Evolutionary conservation across 2,797 vertebrate species (phyloP).

Genomic region (Fratercula arctica): DNA sequence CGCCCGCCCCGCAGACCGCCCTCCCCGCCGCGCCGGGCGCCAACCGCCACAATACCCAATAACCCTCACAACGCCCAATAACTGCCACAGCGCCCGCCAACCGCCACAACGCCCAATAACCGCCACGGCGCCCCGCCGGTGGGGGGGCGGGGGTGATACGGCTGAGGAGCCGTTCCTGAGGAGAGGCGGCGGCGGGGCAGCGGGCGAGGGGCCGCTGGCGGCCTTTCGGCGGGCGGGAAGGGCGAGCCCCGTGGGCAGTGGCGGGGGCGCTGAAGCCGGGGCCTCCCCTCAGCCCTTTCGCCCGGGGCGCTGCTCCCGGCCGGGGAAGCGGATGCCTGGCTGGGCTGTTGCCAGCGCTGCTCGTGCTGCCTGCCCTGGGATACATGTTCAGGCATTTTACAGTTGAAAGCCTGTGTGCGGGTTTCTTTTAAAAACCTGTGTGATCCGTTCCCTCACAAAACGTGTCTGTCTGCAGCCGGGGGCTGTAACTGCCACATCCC

Average conservation of each 20-base stretch:
- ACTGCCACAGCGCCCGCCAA: background rate
- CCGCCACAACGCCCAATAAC: background rate
- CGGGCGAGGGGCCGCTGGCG: background rate
- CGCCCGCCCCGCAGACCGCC: background rate
- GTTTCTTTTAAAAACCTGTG: background rate
- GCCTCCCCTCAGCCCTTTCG: background rate
- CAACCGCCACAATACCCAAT: background rate
- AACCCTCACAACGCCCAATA: background rate
- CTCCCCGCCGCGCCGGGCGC: background rate
- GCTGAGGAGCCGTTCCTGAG: background rate
- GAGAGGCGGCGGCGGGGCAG: background rate
- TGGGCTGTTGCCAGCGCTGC: background rate
- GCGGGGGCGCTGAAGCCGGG: background rate
- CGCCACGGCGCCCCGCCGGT: background rate
- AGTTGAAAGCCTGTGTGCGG: background rate
- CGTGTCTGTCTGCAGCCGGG: background rate
- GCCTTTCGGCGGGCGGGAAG: background rate
- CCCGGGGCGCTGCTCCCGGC: background rate
- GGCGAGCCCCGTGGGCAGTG: background rate
- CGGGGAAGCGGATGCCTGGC: background rate
- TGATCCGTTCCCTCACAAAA: background rate
- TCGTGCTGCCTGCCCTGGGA: background rate
- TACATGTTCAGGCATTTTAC: background rate
- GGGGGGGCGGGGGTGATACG: background rate
- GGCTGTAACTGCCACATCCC: background rate